Evolutionary conservation across 2,797 vertebrate species (phyloP).

Genomic region (Rhinoraja longicauda): DNA sequence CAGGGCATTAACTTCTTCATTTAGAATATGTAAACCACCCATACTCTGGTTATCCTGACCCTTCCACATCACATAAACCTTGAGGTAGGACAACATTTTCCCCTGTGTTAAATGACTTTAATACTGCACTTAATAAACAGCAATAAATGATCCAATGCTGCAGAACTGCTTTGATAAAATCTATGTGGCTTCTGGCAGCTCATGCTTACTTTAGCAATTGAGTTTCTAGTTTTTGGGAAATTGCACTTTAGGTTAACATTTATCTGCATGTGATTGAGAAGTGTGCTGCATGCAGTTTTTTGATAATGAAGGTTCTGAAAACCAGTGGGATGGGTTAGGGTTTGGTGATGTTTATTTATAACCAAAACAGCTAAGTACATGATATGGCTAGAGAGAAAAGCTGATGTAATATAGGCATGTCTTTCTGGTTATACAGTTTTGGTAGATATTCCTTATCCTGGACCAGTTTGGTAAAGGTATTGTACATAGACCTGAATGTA

Average conservation of each 20-base stretch:
- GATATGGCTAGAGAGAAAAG: conserved; percentile 47
- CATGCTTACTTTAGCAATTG: conserved; percentile 44
- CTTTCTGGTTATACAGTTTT: conserved; percentile 41
- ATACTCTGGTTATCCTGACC: conserved; percentile 42
- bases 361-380: conserved; percentile 45
- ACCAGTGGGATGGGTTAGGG: conserved; percentile 44
- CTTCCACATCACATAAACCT: conserved; percentile 42
- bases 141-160: conserved; percentile 57
- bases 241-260: conserved; percentile 45
- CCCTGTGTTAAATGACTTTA: conserved; percentile 44
- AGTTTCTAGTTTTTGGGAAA: conserved; percentile 43
- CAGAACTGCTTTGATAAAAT: conserved; percentile 39
- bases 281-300: conserved; percentile 49
- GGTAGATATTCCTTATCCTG: conserved; percentile 47
- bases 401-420: conserved; percentile 55
- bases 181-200: conserved; percentile 39
- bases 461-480: conserved; percentile 54
- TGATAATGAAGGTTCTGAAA: conserved; percentile 41
- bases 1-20: conserved; percentile 46
- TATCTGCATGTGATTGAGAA: conserved; percentile 45
- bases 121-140: conserved; percentile 52
- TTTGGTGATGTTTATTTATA: conserved; percentile 45
- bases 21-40: conserved; percentile 38
- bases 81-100: conserved; percentile 45
- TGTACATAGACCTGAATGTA: conserved; percentile 63